These are phyloP conservation scores for Xenopus borealis DNA, from an alignment of 2,113 vertebrate genomes.

Conservation along the genomic window DNA sequence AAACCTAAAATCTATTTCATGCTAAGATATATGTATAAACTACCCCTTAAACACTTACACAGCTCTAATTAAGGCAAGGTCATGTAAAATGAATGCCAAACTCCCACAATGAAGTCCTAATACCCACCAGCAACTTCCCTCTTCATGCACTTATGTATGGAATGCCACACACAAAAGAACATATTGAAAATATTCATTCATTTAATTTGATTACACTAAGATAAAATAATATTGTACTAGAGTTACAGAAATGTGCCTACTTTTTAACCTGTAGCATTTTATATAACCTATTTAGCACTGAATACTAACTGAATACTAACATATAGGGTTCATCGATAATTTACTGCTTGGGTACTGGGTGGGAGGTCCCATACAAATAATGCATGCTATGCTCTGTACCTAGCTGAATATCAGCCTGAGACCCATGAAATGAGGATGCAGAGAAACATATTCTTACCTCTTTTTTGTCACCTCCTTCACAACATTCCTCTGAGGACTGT, in stretches of 20 bases:
- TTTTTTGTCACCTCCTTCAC: constrained; percentile 65
- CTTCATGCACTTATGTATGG: not conserved
- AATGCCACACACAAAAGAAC: constrained; percentile 28
- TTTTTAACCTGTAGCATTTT: too few species aligned
- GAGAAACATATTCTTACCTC: constrained; percentile 57
- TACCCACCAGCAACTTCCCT: not conserved
- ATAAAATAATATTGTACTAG: too few species aligned
- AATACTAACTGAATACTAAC: too few species aligned
- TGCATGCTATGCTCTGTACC: constrained; percentile 12
- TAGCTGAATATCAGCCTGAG: not conserved
- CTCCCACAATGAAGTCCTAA: constrained; percentile 49
- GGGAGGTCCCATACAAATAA: constrained; percentile 30
- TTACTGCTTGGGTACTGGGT: not conserved
- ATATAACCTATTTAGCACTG: too few species aligned
- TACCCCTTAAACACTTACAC: too few species aligned
- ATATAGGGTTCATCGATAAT: too few species aligned
- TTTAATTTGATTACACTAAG: too few species aligned
- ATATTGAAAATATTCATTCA: too few species aligned
- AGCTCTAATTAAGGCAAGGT: too few species aligned
- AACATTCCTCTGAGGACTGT: constrained; percentile 43
- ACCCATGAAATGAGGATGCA: not conserved
- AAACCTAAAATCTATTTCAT: too few species aligned
- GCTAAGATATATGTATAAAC: too few species aligned
- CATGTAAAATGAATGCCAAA: not conserved
- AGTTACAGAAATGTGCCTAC: too few species aligned